Percentiles rank a stretch among this genome's conserved stretches.
phyloP scores from a whole-genome alignment of 2,888 invertebrate genomes.

The Toxonevra muliebris region DNA sequence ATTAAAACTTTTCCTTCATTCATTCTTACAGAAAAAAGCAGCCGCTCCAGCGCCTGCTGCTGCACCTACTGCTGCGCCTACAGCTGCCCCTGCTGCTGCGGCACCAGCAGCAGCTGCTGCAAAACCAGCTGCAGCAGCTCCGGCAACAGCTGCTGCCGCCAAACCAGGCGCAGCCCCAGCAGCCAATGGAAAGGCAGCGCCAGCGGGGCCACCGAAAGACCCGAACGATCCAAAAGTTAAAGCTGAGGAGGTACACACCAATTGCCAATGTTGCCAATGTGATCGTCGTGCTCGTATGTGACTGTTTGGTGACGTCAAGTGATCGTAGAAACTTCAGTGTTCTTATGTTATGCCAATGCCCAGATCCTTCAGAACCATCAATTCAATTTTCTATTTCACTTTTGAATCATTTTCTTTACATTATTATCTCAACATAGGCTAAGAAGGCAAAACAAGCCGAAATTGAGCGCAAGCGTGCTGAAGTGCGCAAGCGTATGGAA shows the following conservation, averaged over 20 bases:
- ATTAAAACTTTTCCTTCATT: slow-evolving; percentile 1
- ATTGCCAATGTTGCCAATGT: slow-evolving; percentile 26
- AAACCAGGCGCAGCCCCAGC: slow-evolving; percentile 44
- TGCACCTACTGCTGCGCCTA: slow-evolving; percentile 41
- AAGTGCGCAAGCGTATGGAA: slow-evolving; percentile 98
- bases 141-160: slow-evolving; percentile 37
- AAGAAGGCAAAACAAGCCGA: slow-evolving; percentile 98
- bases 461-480: slow-evolving; percentile 98
- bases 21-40: slow-evolving; percentile 56
- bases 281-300: slow-evolving; percentile 18
- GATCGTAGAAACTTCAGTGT: too few relatives aligned
- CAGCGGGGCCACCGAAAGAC: slow-evolving; percentile 58
- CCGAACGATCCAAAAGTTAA: slow-evolving; percentile 59
- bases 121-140: slow-evolving; percentile 39
- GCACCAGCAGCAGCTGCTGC: slow-evolving; percentile 39
- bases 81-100: slow-evolving; percentile 39
- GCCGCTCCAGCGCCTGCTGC: slow-evolving; percentile 44
- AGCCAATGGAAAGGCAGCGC: slow-evolving; percentile 42
- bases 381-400: too few relatives aligned
- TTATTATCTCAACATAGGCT: slow-evolving; percentile 72
- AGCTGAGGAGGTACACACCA: slow-evolving; percentile 56
- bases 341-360: slow-evolving; percentile 31
- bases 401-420: slow-evolving; percentile 25
- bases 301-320: too few relatives aligned
- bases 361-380: slow-evolving; percentile 17